Evolutionary conservation across 30 jellyfish, hydroid and myxozoan genomes (phyloP).

Genomic region (Catostylus mosaicus): DNA sequence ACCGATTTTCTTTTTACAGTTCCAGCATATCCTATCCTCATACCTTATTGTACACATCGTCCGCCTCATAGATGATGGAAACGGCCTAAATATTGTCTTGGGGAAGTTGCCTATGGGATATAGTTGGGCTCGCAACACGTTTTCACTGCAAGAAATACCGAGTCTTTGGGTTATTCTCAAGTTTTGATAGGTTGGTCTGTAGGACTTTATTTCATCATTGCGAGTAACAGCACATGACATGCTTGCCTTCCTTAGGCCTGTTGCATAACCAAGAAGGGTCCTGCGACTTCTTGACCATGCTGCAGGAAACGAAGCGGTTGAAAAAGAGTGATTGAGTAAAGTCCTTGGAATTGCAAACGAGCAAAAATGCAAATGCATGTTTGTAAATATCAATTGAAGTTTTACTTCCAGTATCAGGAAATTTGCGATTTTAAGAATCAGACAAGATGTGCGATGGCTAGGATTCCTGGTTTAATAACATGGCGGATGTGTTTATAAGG

Average conservation of each 20-base stretch:
- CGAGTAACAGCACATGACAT: neutral
- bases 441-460: too few relatives aligned
- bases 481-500: too few relatives aligned
- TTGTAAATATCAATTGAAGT: too few relatives aligned
- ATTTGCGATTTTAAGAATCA: too few relatives aligned
- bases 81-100: too few relatives aligned
- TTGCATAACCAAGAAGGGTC: neutral
- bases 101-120: too few relatives aligned
- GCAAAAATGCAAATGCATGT: neutral
- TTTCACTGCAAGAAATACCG: neutral
- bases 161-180: neutral
- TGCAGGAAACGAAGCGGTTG: neutral
- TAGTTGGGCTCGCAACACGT: too few relatives aligned
- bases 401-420: too few relatives aligned
- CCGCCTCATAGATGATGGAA: neutral
- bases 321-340: neutral
- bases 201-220: neutral
- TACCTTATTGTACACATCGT: conserved; percentile 21
- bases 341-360: neutral
- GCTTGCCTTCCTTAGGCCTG: neutral
- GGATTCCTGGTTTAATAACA: too few relatives aligned
- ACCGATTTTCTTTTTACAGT: conserved; percentile 49
- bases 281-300: neutral
- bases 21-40: conserved; percentile 49
- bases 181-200: neutral